Base-by-base conservation (phyloP, 2,888 invertebrate genomes). In the Stegana nigrithorax region DNA sequence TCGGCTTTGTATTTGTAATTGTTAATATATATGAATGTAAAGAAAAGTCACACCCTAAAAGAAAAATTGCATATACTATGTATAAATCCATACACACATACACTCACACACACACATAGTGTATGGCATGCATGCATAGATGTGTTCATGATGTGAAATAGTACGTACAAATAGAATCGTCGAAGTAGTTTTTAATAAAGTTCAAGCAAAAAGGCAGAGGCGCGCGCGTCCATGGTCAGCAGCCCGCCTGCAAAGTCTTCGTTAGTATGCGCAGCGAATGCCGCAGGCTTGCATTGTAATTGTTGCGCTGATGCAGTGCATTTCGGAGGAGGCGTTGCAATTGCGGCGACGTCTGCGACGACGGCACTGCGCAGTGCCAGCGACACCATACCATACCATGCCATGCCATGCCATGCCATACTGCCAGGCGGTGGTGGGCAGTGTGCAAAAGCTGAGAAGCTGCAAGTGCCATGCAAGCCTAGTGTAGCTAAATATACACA, bases 261-360 rank as follows among this genome's bases (percentile, higher is more conserved):
- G 29, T 29, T 29, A 29, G 29, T 6, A 7, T 29, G 29, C 36
- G 36, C 36, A 36, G 12, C 14, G 36, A 23, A 1, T 6, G 47
- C 65, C 65, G 59, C 62, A 57, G 65, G 65, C 60, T 29, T 60
- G 62, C 57, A 65, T 65, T 60, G 65, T 62, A 65, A 65, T 65
- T 62, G 62, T 56, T 53, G 4, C 29, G 53, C 23, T 39, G 61
- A 32, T 55, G 61, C 36, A 6, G 14, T 36, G 36, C 14, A 8
- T 36, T 68, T 72, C 73, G 36, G 14, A 36, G n/a, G n/a, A n/a
- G n/a, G n/a, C n/a, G n/a, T n/a, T n/a, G n/a, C n/a, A n/a, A 73
- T 67, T 63, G 67, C 64, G 63, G 69, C 39, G 39, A 58, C 51
- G 32, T 66, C 51, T 59, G n/a, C n/a, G n/a, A n/a, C n/a, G n/a